Conservation (phyloP, 2,797 vertebrate species). For the Masticophis lateralis region DNA sequence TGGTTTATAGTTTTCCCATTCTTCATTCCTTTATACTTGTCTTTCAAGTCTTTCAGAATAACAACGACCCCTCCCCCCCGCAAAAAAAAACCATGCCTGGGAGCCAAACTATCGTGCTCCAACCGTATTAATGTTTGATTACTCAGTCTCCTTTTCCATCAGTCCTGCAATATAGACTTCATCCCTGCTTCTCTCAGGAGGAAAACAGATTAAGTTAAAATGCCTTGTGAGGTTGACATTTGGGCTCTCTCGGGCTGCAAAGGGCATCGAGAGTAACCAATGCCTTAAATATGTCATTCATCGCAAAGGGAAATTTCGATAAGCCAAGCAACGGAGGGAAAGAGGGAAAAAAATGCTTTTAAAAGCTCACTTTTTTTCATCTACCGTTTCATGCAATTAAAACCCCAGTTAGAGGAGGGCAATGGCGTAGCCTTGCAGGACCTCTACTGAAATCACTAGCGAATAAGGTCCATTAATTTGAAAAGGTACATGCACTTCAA, state of each 20-base stretch:
- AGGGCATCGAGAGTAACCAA: neutral
- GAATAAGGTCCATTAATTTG: neutral
- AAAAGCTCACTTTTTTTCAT: too few species aligned
- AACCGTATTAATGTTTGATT: neutral
- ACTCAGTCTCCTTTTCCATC: neutral
- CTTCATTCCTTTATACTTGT: neutral
- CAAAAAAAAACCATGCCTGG: neutral
- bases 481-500: neutral
- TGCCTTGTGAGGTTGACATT: neutral
- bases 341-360: neutral
- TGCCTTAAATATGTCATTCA: neutral
- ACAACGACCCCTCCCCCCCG: too few species aligned
- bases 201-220: neutral
- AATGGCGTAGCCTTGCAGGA: neutral
- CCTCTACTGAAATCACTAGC: neutral
- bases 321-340: neutral
- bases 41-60: neutral
- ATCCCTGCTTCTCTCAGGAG: neutral
- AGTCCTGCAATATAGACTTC: neutral
- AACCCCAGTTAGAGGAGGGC: neutral
- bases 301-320: neutral
- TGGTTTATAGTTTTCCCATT: neutral
- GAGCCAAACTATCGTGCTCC: neutral
- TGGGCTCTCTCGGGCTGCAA: neutral
- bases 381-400: neutral